Percentiles rank a stretch among this genome's conserved stretches.
Conservation (phyloP, 2,888 invertebrate genomes). For the Drosophila mimetica region DNA sequence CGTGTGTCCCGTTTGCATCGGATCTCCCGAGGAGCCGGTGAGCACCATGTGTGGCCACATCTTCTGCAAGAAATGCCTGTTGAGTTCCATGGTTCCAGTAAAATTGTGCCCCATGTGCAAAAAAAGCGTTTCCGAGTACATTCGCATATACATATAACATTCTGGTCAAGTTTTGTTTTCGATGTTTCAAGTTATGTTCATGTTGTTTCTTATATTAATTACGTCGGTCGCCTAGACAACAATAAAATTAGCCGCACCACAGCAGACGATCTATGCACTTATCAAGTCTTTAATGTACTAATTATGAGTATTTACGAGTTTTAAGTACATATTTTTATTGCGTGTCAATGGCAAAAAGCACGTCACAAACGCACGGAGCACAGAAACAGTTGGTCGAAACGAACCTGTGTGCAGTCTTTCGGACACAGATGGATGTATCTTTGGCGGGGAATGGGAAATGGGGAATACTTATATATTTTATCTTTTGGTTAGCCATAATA, state of each 20-base stretch:
- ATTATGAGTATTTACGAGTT: constrained; percentile 56
- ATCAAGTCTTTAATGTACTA: constrained; percentile 33
- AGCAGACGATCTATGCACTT: neutral
- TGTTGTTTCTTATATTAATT: neutral
- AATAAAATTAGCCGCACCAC: neutral
- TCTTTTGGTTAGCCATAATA: constrained; percentile 74
- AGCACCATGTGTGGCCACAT: constrained; percentile 12
- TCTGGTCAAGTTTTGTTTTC: too few species aligned
- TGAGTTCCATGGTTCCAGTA: rapidly evolving
- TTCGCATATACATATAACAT: neutral
- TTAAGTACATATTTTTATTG: constrained; percentile 76
- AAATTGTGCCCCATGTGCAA: constrained; percentile 8
- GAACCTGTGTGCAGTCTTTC: constrained; percentile 42
- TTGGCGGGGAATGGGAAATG: constrained; percentile 7
- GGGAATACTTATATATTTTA: constrained; percentile 57
- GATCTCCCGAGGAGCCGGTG: neutral
- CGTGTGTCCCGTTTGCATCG: constrained; percentile 12
- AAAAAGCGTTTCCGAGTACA: rapidly evolving
- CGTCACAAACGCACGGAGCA: constrained; percentile 66
- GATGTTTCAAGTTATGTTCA: neutral
- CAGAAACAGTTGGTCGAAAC: constrained; percentile 55
- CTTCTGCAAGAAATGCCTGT: constrained; percentile 3
- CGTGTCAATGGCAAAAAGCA: constrained; percentile 82
- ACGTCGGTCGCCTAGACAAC: neutral
- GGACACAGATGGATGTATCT: constrained; percentile 22